Conservation (phyloP, 2,888 invertebrate genomes). For the Hofmannophila pseudospretella region DNA sequence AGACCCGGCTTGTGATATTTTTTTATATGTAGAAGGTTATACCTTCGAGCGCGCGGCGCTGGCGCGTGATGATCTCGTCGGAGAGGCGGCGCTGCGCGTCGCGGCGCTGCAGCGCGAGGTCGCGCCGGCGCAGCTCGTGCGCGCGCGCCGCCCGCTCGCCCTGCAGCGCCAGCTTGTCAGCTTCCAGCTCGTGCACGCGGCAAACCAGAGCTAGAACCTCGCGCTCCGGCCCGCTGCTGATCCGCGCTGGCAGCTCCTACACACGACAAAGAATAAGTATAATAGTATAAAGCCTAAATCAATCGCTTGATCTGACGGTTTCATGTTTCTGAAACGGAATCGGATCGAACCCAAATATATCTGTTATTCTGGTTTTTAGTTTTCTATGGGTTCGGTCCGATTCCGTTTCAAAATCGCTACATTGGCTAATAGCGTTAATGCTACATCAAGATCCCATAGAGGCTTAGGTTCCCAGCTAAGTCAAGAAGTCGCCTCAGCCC, state of each 20-base stretch:
- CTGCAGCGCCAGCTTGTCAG: constrained; percentile 94
- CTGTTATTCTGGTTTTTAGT: too few species aligned
- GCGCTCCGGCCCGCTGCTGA: constrained; percentile 92
- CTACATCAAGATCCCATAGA: too few species aligned
- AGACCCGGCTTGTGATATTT: too few species aligned
- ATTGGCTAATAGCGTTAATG: too few species aligned
- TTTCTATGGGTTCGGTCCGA: too few species aligned
- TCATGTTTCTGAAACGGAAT: too few species aligned
- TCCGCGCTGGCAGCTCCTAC: constrained; percentile 90
- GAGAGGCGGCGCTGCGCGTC: constrained; percentile 91
- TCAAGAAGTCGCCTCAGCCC: too few species aligned
- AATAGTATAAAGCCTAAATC: neutral
- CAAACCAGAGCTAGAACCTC: constrained; percentile 93
- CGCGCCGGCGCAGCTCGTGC: constrained; percentile 90
- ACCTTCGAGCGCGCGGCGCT: constrained; percentile 91
- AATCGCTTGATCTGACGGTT: too few species aligned
- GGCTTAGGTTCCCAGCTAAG: too few species aligned
- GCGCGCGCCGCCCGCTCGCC: constrained; percentile 91
- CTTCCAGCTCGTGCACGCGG: constrained; percentile 95
- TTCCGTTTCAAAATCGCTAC: too few species aligned
- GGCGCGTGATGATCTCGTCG: constrained; percentile 94
- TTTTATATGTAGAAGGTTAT: too few species aligned
- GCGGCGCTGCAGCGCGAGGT: constrained; percentile 88
- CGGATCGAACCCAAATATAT: too few species aligned
- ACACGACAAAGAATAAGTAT: neutral